A percentile compares a stretch with the other conserved stretches of the same genome.
Conservation (phyloP, 2,888 invertebrate species). For the Oxystoma pomonae region DNA sequence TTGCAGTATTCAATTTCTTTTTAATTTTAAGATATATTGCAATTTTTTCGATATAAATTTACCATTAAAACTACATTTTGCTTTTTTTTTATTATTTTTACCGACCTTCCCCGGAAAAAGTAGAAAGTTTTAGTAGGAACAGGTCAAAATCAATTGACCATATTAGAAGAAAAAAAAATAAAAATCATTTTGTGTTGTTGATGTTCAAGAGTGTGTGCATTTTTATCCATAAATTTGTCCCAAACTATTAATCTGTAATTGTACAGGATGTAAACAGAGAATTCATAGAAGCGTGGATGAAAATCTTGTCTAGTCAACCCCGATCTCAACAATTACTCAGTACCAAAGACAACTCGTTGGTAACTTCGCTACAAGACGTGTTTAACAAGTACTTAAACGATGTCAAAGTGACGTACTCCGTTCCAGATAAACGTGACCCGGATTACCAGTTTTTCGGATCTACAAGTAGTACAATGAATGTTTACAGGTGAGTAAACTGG, state of each 20-base stretch:
- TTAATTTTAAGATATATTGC: too few species aligned
- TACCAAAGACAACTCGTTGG: constrained; percentile 62
- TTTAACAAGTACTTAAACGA: constrained; percentile 75
- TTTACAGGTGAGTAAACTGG: constrained; percentile 72
- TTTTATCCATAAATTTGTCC: too few species aligned
- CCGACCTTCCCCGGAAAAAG: too few species aligned
- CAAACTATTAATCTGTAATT: constrained; percentile 32
- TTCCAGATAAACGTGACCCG: constrained; percentile 83
- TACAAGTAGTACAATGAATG: constrained; percentile 72
- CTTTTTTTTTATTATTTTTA: too few species aligned
- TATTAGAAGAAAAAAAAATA: too few species aligned
- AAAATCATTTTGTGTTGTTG: too few species aligned
- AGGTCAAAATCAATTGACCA: too few species aligned
- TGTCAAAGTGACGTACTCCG: constrained; percentile 63
- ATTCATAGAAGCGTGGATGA: constrained; percentile 71
- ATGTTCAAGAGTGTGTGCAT: too few species aligned
- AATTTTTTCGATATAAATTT: too few species aligned
- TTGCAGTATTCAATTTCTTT: too few species aligned
- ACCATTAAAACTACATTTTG: too few species aligned
- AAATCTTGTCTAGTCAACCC: constrained; percentile 67
- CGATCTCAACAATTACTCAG: constrained; percentile 70
- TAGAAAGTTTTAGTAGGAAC: too few species aligned
- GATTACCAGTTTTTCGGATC: constrained; percentile 90
- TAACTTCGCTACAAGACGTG: constrained; percentile 66
- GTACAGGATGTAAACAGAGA: constrained; percentile 72